Conservation (phyloP, 1,140 invertebrate genomes). For the Centruroides sculpturatus region DNA sequence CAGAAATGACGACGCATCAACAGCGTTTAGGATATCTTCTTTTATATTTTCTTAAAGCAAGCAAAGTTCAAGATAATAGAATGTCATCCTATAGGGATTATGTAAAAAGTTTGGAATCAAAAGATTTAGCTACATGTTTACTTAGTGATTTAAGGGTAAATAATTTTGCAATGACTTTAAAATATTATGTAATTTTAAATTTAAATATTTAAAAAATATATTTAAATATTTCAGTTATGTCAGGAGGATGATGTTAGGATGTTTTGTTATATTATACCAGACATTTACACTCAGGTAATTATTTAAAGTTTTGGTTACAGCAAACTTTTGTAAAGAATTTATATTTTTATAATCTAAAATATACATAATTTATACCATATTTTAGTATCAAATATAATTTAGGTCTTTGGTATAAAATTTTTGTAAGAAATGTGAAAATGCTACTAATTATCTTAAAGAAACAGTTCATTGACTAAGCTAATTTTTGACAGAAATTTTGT, state of each 20-base stretch:
- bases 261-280: constrained; percentile 77
- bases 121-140: constrained; percentile 16
- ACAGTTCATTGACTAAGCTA: too few species aligned
- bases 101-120: constrained; percentile 17
- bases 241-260: constrained; percentile 74
- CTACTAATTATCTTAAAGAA: too few species aligned
- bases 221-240: constrained; percentile 38
- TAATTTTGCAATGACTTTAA: too few species aligned
- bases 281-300: constrained; percentile 57
- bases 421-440: too few species aligned
- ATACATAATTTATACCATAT: neutral
- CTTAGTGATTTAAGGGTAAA: constrained; percentile 14
- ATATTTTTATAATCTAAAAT: too few species aligned
- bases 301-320: neutral
- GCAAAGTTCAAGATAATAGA: constrained; percentile 23
- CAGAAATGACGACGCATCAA: constrained; percentile 48
- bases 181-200: neutral
- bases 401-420: too few species aligned
- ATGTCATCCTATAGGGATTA: constrained; percentile 20
- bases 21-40: constrained; percentile 66
- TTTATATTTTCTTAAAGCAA: constrained; percentile 71
- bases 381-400: neutral
- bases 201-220: neutral
- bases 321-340: too few species aligned
- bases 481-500: too few species aligned